Base-by-base conservation (phyloP, 2,113 vertebrate species). In the Ramphastos sulfuratus region DNA sequence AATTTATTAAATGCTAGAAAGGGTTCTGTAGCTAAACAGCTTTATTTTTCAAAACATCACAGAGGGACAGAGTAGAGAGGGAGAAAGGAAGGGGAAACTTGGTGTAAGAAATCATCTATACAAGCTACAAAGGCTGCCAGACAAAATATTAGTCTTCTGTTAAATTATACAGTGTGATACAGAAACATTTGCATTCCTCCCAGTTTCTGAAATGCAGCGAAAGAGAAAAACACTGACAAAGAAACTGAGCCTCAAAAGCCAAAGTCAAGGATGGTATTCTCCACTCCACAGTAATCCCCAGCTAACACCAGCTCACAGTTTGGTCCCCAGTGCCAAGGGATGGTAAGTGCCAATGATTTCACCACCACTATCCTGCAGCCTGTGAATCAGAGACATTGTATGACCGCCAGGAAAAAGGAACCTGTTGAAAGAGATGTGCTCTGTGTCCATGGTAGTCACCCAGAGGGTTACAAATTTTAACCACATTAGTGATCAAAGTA, bases 341-440 rank as follows among this genome's bases (percentile, higher is more conserved):
- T 0, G 4, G 92, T 75, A 94, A 90, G 28, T 70, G 85, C 81
- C 90, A 54, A 79, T 55, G 89, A 81, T 77, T 96, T 93, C 85
- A 64, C 87, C 76, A 81, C 50, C 72, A 65, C 66, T 70, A 10
- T 63, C 66, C 87, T 60, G 44, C 85, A 88, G 65, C 73, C 55
- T 50, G 3, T 95, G 94, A 96, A 96, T 95, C 94, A 95, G n/a
- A 85, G 76, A 70, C 20, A 13, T 96, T 94, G 76, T 95, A 12
- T 69, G 61, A 72, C 59, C 0, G 66, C 94, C 93, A 95, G 85
- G 85, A 96, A 95, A 93, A 94, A 83, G 73, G 72, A 93, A 86
- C 76, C 76, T 91, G 94, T 94, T 97, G 95, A 96, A 95, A 96
- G 95, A 94, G 92, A 95, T 92, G 92, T 94, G 79, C 92, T 96